phyloP scores from a whole-genome alignment of 2,113 vertebrate species.

The Hystrix cristata region DNA sequence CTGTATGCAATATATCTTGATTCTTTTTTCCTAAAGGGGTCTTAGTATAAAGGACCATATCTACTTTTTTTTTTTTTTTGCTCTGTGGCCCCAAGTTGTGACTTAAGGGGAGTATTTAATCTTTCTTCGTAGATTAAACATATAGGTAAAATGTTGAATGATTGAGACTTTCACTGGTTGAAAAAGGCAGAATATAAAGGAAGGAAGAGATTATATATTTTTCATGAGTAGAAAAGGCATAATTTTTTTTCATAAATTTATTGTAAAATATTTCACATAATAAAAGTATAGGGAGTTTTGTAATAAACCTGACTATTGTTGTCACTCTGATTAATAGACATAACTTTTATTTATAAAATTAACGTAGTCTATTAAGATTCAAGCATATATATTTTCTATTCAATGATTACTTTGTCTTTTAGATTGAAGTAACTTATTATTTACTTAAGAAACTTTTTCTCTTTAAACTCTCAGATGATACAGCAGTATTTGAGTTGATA shows the following conservation, averaged over 20 bases:
- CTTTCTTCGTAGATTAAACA: background rate
- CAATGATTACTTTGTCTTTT: constrained; percentile 35
- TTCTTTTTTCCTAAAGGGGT: background rate
- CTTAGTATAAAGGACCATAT: background rate
- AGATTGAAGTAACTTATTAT: constrained; percentile 49
- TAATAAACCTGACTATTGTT: background rate
- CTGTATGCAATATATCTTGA: no score
- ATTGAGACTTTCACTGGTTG: background rate
- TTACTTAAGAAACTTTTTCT: constrained; percentile 77
- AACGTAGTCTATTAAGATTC: background rate
- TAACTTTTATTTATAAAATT: constrained; percentile 18
- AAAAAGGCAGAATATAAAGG: background rate
- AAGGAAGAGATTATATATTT: background rate
- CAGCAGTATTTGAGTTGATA: constrained; percentile 95
- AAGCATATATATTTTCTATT: background rate
- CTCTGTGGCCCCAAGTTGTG: background rate
- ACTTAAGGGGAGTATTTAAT: background rate
- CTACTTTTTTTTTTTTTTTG: background rate
- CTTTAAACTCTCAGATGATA: constrained; percentile 92
- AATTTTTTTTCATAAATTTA: background rate
- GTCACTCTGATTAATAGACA: background rate
- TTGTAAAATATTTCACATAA: background rate
- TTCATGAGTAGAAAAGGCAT: background rate
- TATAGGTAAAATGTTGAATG: background rate
- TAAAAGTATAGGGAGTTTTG: background rate